These are phyloP conservation scores for Lycorma delicatula DNA, from an alignment of 1,140 invertebrate species.

Conservation along the genomic window DNA sequence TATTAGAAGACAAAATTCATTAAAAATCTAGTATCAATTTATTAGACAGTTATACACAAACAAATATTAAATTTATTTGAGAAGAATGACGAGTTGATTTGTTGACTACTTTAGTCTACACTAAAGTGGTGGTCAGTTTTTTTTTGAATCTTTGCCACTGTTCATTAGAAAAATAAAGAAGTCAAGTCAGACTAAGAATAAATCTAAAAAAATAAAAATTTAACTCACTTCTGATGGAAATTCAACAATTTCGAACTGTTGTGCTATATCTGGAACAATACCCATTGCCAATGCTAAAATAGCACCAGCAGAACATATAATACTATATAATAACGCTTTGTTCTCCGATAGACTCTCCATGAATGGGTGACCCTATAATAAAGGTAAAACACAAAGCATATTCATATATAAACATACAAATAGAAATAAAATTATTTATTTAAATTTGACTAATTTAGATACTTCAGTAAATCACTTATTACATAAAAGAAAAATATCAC, in stretches of 20 bases:
- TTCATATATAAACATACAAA: conserved; percentile 12
- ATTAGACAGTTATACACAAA: too few relatives aligned
- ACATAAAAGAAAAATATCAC: too few relatives aligned
- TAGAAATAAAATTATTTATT: not conserved
- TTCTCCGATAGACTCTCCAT: conserved; percentile 96
- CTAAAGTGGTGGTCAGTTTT: too few relatives aligned
- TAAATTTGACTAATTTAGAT: not conserved
- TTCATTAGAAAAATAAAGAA: too few relatives aligned
- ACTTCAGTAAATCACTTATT: not conserved
- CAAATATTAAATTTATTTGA: too few relatives aligned
- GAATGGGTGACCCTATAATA: conserved; percentile 84
- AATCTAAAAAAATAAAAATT: too few relatives aligned
- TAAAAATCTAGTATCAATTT: too few relatives aligned
- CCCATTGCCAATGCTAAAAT: conserved; percentile 71
- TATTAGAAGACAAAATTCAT: too few relatives aligned
- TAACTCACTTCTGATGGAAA: conserved; percentile 72
- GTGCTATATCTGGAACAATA: conserved; percentile 63
- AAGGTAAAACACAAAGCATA: conserved; percentile 19
- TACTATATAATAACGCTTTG: conserved; percentile 82
- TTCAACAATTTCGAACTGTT: conserved; percentile 82
- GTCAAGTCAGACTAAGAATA: too few relatives aligned
- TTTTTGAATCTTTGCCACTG: too few relatives aligned
- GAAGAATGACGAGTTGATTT: too few relatives aligned
- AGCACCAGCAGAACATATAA: conserved; percentile 60
- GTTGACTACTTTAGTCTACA: too few relatives aligned